Base-by-base conservation (phyloP, 1,140 invertebrate species). In the Drosophila setifemur region DNA sequence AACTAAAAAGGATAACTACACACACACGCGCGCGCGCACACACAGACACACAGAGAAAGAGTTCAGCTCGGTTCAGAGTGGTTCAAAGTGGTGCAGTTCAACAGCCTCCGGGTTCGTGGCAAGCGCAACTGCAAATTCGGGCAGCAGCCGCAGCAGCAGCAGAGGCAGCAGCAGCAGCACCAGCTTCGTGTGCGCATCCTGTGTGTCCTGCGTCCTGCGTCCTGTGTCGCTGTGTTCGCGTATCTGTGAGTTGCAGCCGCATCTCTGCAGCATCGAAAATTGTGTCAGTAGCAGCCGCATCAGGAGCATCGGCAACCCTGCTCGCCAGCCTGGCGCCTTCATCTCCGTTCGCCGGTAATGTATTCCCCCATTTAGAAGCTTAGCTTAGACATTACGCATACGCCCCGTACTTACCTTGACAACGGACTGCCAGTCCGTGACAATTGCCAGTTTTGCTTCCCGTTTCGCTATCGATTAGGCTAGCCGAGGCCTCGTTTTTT, bases 261-360 rank as follows among this genome's bases (percentile, higher is more conserved):
- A 72, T 48, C 76, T 76, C 68, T 77, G 77, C 77, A 81, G 69
- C 76, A 43, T 47, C 64, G 33, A 85, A 78, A 83, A 79, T 85
- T 83, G 79, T 83, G 78, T 83, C 73, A 77, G 73, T 48, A 57
- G 14, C 74, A 50, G 35, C 50, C 72, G 60, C 49, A 63, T 37
- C 66, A 49, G 18, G 29, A 47, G 14, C 52, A 57, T 9, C 60
- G 45, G 31, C 39, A 64, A 39, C 53, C 60, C 42, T 55, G 63
- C 25, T 55, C 61, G 70, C 70, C 58, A 73, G 71, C 50, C 71
- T 79, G 79, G 81, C 79, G 79, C 81, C 79, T 64, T 21, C 43
- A 75, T 85, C 74, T 35, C 42, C 66, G 48, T 54, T 66, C 67
- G 75, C 81, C 81, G 79, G 79, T 85, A 83, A 79, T 63, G 72